A percentile compares a stretch with the other conserved stretches of the same genome.
Evolutionary conservation across 2,797 vertebrate species (phyloP).

Genomic region (Pantherophis vulpinus): DNA sequence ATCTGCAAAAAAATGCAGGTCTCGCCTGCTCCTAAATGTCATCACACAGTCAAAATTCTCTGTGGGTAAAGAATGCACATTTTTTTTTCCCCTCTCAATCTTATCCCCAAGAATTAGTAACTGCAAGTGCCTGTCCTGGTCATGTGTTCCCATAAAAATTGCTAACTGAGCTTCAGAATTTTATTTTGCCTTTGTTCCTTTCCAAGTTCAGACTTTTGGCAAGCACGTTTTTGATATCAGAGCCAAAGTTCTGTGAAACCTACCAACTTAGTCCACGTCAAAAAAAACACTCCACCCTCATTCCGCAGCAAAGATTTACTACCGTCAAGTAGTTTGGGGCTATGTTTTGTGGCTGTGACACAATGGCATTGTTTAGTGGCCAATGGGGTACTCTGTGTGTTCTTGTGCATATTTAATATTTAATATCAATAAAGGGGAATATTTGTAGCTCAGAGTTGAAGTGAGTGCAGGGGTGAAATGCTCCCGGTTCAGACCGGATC

Average conservation of each 20-base stretch:
- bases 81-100: neutral
- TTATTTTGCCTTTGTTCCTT: neutral
- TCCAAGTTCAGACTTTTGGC: neutral
- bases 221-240: neutral
- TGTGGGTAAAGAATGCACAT: neutral
- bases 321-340: neutral
- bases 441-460: neutral
- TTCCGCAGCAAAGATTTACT: neutral
- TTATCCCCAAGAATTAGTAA: neutral
- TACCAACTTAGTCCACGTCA: neutral
- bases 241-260: neutral
- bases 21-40: neutral
- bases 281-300: neutral
- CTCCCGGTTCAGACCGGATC: no score
- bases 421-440: neutral
- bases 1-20: neutral
- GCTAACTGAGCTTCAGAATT: neutral
- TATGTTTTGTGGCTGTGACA: neutral
- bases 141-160: neutral
- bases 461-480: no score
- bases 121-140: neutral
- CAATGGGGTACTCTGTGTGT: neutral
- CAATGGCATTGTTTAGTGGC: accelerated
- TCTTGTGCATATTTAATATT: neutral
- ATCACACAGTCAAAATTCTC: neutral